phyloP scores from a whole-genome alignment of 2,113 vertebrate species.

The Hirundichthys speculiger region DNA sequence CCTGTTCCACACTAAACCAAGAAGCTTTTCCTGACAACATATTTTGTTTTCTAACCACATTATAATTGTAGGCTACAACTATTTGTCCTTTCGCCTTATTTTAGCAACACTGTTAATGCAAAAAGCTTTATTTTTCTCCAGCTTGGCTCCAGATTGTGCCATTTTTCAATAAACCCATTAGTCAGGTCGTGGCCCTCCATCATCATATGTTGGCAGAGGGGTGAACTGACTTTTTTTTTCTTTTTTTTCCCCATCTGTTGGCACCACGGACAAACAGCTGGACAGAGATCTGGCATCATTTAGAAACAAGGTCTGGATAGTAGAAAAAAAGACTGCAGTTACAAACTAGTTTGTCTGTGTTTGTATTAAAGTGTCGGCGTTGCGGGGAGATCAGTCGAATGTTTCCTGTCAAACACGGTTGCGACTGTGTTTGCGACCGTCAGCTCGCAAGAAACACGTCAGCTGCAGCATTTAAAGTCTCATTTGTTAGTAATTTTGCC shows the following conservation, averaged over 20 bases:
- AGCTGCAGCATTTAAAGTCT: neutral
- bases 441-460: neutral
- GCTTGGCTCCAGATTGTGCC: neutral
- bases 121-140: neutral
- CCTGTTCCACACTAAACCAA: too few species aligned
- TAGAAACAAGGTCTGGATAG: constrained; percentile 7
- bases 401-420: neutral
- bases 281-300: constrained; percentile 37
- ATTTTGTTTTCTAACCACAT: too few species aligned
- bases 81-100: too few species aligned
- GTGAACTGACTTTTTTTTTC: constrained; percentile 34
- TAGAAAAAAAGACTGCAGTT: neutral
- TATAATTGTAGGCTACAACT: too few species aligned
- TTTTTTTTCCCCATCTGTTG: constrained; percentile 42
- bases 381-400: neutral
- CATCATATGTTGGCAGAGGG: constrained; percentile 32
- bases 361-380: neutral
- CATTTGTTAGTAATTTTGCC: neutral
- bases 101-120: neutral
- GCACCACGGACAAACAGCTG: constrained; percentile 48
- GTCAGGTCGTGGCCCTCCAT: constrained; percentile 10
- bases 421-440: too few species aligned
- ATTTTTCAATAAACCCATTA: constrained; percentile 35
- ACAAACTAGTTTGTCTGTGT: constrained; percentile 19
- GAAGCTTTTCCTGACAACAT: too few species aligned